These are phyloP conservation scores for Drosophila simulans DNA, from an alignment of 1,140 invertebrate genomes.

Conservation along the genomic window DNA sequence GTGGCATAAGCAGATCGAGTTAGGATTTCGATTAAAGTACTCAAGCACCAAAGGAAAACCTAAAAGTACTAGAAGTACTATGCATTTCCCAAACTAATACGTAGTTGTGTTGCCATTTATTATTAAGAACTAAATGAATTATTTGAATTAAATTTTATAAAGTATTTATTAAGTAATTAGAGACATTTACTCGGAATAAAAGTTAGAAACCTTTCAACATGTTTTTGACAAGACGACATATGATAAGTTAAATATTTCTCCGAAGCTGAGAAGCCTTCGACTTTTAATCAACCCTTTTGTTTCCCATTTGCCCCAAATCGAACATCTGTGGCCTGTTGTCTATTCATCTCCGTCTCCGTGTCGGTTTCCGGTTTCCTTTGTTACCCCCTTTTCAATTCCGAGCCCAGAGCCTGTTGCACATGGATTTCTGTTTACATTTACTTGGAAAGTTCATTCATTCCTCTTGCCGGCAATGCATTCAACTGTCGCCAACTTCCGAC, in stretches of 20 bases:
- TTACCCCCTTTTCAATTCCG: neutral
- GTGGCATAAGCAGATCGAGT: neutral
- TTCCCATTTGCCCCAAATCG: slow-evolving; percentile 4
- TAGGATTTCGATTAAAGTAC: neutral
- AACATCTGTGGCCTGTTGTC: slow-evolving; percentile 21
- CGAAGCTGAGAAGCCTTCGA: neutral
- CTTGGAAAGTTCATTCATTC: slow-evolving; percentile 44
- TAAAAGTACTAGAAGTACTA: neutral
- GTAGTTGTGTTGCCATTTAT: too few species aligned
- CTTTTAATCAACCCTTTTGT: slow-evolving; percentile 14
- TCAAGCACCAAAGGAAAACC: too few species aligned
- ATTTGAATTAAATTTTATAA: too few species aligned
- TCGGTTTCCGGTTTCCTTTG: slow-evolving; percentile 4
- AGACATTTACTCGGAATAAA: too few species aligned
- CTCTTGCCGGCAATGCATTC: slow-evolving; percentile 50
- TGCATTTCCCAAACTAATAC: too few species aligned
- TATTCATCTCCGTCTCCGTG: neutral
- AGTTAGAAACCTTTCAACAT: neutral
- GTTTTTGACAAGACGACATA: neutral
- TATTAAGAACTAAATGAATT: too few species aligned
- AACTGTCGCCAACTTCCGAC: slow-evolving; percentile 60
- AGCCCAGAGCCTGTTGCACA: slow-evolving; percentile 20
- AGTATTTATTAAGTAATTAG: too few species aligned
- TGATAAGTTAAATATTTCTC: neutral
- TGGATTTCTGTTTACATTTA: slow-evolving; percentile 31